Conservation (phyloP, 1,140 invertebrate genomes). For the Homalodisca vitripennis region DNA sequence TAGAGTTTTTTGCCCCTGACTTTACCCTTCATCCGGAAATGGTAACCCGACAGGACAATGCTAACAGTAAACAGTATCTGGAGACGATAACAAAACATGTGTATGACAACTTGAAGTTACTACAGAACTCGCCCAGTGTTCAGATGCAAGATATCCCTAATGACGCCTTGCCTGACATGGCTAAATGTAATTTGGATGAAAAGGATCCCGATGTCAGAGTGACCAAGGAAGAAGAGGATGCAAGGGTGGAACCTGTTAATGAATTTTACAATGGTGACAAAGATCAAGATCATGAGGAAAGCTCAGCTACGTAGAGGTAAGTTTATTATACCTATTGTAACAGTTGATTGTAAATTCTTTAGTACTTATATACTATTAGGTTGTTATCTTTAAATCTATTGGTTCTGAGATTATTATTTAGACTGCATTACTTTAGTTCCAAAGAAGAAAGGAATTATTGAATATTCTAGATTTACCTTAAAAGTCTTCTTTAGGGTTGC, state of each 20-base stretch:
- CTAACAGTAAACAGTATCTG: constrained; percentile 89
- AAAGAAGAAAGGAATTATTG: too few species aligned
- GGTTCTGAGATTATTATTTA: too few species aligned
- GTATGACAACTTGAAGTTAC: constrained; percentile 85
- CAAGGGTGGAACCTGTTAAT: constrained; percentile 82
- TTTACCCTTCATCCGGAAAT: constrained; percentile 92
- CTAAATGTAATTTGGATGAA: constrained; percentile 67
- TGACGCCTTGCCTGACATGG: constrained; percentile 56
- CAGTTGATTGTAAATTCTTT: too few species aligned
- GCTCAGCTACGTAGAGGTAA: too few species aligned
- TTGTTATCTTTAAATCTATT: too few species aligned
- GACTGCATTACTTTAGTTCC: too few species aligned
- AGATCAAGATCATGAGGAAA: constrained; percentile 41
- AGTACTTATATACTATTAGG: too few species aligned
- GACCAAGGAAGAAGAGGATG: constrained; percentile 77
- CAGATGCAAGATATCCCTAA: constrained; percentile 93
- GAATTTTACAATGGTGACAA: constrained; percentile 91
- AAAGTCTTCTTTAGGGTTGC: too few species aligned
- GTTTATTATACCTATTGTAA: too few species aligned
- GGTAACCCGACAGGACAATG: constrained; percentile 81
- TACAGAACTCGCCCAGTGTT: constrained; percentile 83
- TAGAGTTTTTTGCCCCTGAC: constrained; percentile 95
- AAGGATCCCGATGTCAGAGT: constrained; percentile 81
- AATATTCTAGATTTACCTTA: too few species aligned
- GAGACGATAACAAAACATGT: constrained; percentile 84